phyloP scores from a whole-genome alignment of 2,888 invertebrate species.

The Lacanobia wlatinum region DNA sequence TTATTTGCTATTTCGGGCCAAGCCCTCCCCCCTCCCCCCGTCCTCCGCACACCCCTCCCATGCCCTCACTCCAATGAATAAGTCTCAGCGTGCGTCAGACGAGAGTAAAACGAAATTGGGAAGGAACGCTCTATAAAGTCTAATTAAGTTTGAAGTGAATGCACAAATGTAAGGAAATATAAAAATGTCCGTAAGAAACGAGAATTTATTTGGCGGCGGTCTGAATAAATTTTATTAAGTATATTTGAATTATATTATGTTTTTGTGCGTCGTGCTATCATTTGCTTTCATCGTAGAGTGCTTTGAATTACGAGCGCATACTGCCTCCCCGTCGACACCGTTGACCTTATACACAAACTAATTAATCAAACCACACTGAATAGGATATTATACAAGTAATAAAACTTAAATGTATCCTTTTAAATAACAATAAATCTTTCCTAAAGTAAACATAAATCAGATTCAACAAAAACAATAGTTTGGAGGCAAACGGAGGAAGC shows the following conservation, averaged over 20 bases:
- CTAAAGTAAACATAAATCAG: slow-evolving; percentile 81
- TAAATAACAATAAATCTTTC: slow-evolving; percentile 83
- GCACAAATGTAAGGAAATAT: slow-evolving; percentile 88
- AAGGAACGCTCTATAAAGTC: slow-evolving; percentile 91
- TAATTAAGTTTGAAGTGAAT: slow-evolving; percentile 90
- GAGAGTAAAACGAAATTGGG: slow-evolving; percentile 89
- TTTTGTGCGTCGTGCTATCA: slow-evolving; percentile 50
- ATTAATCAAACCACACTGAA: slow-evolving; percentile 58
- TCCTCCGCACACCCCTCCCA: slow-evolving; percentile 71
- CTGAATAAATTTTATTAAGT: slow-evolving; percentile 56
- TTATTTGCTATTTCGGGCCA: slow-evolving; percentile 91
- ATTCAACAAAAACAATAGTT: slow-evolving; percentile 79
- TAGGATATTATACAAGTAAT: slow-evolving; percentile 65
- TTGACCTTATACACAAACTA: slow-evolving; percentile 54
- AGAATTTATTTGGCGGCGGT: slow-evolving; percentile 78
- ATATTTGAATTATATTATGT: slow-evolving; percentile 48
- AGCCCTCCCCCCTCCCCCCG: slow-evolving; percentile 73
- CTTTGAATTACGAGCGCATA: slow-evolving; percentile 49
- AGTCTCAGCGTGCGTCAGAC: slow-evolving; percentile 88
- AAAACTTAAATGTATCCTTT: slow-evolving; percentile 77
- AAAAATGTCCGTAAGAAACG: slow-evolving; percentile 81
- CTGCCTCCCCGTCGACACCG: slow-evolving; percentile 22
- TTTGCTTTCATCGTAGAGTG: slow-evolving; percentile 39
- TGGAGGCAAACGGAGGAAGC: slow-evolving; percentile 83
- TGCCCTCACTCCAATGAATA: slow-evolving; percentile 87